Evolutionary conservation across 1,140 invertebrate species (phyloP).

Genomic region (Macrosteles quadrilineatus): DNA sequence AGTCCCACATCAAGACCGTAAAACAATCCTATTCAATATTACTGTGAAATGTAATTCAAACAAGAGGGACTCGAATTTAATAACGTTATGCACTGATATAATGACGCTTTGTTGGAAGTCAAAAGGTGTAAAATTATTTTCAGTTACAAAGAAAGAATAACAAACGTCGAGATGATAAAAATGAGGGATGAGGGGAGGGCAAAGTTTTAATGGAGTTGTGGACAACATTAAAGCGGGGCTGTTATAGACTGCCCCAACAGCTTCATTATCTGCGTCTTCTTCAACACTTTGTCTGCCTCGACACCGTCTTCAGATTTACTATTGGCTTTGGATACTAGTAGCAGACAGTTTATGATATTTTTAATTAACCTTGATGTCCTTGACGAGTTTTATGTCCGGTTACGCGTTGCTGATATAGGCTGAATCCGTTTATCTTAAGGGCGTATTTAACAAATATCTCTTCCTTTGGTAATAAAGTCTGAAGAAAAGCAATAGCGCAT

Average conservation of each 20-base stretch:
- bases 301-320: no score
- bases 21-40: no score
- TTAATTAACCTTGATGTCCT: no score
- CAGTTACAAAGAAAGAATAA: slow-evolving; percentile 16
- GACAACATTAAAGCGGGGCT: background rate
- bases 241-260: background rate
- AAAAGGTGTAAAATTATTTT: slow-evolving; percentile 15
- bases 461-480: no score
- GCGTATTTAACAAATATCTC: no score
- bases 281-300: background rate
- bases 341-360: no score
- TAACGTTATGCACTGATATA: slow-evolving; percentile 2
- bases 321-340: no score
- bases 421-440: no score
- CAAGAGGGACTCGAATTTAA: slow-evolving; percentile 11
- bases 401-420: no score
- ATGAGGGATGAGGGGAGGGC: background rate
- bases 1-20: no score
- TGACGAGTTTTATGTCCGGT: no score
- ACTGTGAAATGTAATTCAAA: slow-evolving; percentile 1
- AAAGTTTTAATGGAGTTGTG: slow-evolving; percentile 14
- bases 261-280: background rate
- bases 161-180: slow-evolving; percentile 3
- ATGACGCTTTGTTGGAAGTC: slow-evolving; percentile 11
- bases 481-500: no score